A percentile compares a stretch with the other conserved stretches of the same genome.
Evolutionary conservation across 1,140 invertebrate genomes (phyloP).

Genomic region (Drosophila sp.): DNA sequence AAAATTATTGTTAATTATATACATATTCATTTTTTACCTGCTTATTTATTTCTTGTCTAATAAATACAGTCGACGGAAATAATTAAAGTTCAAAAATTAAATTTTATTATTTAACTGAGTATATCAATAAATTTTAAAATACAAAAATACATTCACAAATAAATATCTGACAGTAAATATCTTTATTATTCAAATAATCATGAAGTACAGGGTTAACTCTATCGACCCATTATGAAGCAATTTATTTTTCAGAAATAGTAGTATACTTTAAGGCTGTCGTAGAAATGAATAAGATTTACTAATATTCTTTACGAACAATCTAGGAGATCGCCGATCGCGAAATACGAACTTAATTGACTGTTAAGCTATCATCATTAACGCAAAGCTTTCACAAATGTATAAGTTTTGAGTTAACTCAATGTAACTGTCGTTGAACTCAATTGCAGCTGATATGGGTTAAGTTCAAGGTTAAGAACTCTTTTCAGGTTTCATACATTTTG

Average conservation of each 20-base stretch:
- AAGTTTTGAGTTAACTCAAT: not conserved
- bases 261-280: conserved; percentile 13
- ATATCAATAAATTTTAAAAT: too few relatives aligned
- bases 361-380: not conserved
- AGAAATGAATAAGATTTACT: not conserved
- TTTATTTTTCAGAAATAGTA: not conserved
- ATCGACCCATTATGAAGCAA: too few relatives aligned
- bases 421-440: conserved; percentile 13
- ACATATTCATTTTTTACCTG: too few relatives aligned
- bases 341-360: not conserved
- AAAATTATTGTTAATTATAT: too few relatives aligned
- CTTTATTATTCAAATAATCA: too few relatives aligned
- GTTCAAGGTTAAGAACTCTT: conserved; percentile 38
- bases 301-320: not conserved
- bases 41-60: too few relatives aligned
- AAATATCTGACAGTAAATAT: too few relatives aligned
- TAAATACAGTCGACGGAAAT: too few relatives aligned
- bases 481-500: conserved; percentile 17
- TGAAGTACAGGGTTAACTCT: too few relatives aligned
- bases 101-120: too few relatives aligned
- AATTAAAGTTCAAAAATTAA: too few relatives aligned
- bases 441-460: conserved; percentile 23
- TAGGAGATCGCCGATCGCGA: not conserved
- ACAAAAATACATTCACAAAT: too few relatives aligned
- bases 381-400: not conserved